Evolutionary conservation across 2,797 vertebrate genomes (phyloP).

Genomic region (Danio tinwini): DNA sequence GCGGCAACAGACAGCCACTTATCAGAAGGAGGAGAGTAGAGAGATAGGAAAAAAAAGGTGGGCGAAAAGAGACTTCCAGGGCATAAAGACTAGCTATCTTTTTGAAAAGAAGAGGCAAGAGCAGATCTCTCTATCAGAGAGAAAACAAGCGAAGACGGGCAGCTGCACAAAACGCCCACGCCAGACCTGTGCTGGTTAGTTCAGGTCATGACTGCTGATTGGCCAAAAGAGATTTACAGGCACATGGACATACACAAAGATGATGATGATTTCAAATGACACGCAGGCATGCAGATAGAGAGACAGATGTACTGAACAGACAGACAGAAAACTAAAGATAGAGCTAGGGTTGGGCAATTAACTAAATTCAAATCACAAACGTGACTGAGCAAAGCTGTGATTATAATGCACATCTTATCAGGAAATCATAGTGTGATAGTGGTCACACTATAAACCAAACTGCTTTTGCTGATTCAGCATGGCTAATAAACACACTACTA

Average conservation of each 20-base stretch:
- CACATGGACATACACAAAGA: background rate
- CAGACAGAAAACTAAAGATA: no score
- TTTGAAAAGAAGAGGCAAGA: background rate
- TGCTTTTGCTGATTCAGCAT: no score
- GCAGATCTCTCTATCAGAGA: slow-evolving; percentile 48
- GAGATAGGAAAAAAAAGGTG: slow-evolving; percentile 19
- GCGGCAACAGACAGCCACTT: slow-evolving; percentile 39
- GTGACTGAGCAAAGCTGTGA: no score
- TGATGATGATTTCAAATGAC: no score
- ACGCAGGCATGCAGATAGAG: background rate
- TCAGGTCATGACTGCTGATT: background rate
- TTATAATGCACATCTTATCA: no score
- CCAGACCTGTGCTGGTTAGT: background rate
- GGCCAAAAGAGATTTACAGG: background rate
- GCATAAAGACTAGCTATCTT: slow-evolving; percentile 41
- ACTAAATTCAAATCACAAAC: no score
- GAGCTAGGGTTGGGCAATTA: no score
- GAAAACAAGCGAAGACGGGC: slow-evolving; percentile 47
- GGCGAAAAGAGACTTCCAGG: slow-evolving; percentile 24
- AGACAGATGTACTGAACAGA: background rate
- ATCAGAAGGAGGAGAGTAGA: slow-evolving; percentile 19
- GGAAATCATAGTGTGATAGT: no score
- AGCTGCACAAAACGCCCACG: slow-evolving; percentile 48
- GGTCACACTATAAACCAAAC: no score
- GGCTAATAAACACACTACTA: no score